Base-by-base conservation (phyloP, 1,140 invertebrate species). In the Aporrectodea caliginosa region DNA sequence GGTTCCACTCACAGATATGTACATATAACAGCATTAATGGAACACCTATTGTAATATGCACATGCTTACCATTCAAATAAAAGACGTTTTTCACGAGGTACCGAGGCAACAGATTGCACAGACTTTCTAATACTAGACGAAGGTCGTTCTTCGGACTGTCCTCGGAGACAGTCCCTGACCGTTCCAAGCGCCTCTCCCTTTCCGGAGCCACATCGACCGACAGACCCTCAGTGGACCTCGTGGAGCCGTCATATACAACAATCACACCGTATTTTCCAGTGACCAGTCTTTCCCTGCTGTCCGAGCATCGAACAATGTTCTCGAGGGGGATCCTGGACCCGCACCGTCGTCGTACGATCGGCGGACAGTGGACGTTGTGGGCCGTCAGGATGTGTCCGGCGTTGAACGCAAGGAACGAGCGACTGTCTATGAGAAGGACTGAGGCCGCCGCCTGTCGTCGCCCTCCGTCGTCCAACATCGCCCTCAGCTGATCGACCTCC, bases 301-400 rank as follows among this genome's bases (percentile, higher is more conserved):
- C n/a, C 27, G 31, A n/a, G 34, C 73, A 29, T 0, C 1, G 31
- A 31, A 74, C 73, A 27, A 74, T 6, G 73, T 34, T 33, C 73
- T 74, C 73, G 1, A 74, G 73, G 16, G 29, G 27, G 22, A 58
- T 58, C 22, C 43, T 22, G 43, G 6, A 6, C 6, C 43, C 43
- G 6, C 43, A 22, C 6, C 43, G 43, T 35, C 88, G 83, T 33
- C 88, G 80, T n/a, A 89, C 79, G 69, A 89, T 88, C 2, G 88
- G 84, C 16, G 88, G 88, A 79, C 86, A 89, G 78, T 88, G 86
- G n/a, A 88, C 84, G 78, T 89, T 89, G 1, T 85, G 79, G 1
- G 88, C 83, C 29, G 83, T 82, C 29, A 82, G 35, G 16, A 89
- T 85, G 78, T 87, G 88, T 30, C 84, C 82, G 22, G 84, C 82